phyloP scores from a whole-genome alignment of 2,113 vertebrate genomes.

The Donacobius atricapilla region DNA sequence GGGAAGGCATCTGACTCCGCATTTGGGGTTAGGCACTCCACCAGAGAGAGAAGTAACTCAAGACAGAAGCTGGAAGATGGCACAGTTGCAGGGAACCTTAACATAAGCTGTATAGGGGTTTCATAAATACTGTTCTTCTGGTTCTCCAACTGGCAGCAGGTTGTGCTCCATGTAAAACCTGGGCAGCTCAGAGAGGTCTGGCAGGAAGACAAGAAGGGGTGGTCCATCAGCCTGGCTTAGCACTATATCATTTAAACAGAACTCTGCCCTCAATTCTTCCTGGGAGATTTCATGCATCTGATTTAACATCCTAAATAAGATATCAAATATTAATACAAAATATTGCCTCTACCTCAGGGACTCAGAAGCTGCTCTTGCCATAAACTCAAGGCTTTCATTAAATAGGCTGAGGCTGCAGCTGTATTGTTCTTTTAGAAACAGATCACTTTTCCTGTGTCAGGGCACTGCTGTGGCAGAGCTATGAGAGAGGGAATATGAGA shows the following conservation, averaged over 20 bases:
- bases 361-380: constrained; percentile 7
- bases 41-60: background rate
- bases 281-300: constrained; percentile 34
- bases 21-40: background rate
- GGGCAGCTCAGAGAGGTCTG: background rate
- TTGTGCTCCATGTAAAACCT: background rate
- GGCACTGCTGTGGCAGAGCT: background rate
- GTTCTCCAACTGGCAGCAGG: background rate
- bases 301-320: constrained; percentile 63
- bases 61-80: background rate
- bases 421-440: constrained; percentile 28
- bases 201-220: background rate
- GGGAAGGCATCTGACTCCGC: background rate
- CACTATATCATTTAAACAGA: constrained; percentile 34
- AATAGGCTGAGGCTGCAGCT: constrained; percentile 37
- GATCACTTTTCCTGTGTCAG: constrained; percentile 37
- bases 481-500: background rate
- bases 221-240: background rate
- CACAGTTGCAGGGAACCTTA: background rate
- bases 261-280: background rate
- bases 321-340: constrained; percentile 69
- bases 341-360: constrained; percentile 55
- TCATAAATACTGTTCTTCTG: background rate
- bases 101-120: background rate
- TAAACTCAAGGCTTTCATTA: constrained; percentile 47